phyloP scores from a whole-genome alignment of 2,113 vertebrate genomes.

The Origma solitaria region DNA sequence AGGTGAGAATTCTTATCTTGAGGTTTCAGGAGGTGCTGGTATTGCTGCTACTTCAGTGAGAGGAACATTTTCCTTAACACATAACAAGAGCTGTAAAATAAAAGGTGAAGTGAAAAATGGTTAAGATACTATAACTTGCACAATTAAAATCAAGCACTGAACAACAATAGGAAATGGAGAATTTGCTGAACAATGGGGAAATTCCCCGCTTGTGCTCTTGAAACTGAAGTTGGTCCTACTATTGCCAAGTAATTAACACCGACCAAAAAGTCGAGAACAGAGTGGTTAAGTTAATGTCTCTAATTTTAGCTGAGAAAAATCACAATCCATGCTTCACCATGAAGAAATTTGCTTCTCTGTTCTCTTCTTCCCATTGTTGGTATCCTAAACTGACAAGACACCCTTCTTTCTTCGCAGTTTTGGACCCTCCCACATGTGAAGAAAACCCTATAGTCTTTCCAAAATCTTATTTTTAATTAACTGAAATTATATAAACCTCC shows the following conservation, averaged over 20 bases:
- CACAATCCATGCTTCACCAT: not conserved
- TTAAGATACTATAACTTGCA: not conserved
- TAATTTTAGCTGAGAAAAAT: not conserved
- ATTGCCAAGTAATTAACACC: not conserved
- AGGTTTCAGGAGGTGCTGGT: conserved; percentile 5
- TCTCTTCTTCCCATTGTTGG: not conserved
- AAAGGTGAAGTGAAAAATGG: not conserved
- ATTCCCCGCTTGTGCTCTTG: not conserved
- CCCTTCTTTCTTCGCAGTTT: not conserved
- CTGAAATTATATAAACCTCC: not conserved
- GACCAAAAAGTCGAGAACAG: not conserved
- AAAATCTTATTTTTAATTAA: not conserved
- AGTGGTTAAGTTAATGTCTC: not conserved
- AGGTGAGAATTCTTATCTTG: conserved; percentile 44
- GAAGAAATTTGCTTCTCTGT: not conserved
- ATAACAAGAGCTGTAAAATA: not conserved
- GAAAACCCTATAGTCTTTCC: not conserved
- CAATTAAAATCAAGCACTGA: not conserved
- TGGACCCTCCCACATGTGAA: not conserved
- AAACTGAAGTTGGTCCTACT: not conserved
- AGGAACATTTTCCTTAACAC: not conserved
- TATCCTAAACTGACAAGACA: not conserved
- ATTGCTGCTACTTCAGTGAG: not conserved
- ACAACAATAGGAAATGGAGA: not conserved
- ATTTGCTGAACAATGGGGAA: not conserved